A percentile compares a stretch with the other conserved stretches of the same genome.
phyloP scores from a whole-genome alignment of 2,888 invertebrate genomes.

The Drosophila nr. perissopoda region DNA sequence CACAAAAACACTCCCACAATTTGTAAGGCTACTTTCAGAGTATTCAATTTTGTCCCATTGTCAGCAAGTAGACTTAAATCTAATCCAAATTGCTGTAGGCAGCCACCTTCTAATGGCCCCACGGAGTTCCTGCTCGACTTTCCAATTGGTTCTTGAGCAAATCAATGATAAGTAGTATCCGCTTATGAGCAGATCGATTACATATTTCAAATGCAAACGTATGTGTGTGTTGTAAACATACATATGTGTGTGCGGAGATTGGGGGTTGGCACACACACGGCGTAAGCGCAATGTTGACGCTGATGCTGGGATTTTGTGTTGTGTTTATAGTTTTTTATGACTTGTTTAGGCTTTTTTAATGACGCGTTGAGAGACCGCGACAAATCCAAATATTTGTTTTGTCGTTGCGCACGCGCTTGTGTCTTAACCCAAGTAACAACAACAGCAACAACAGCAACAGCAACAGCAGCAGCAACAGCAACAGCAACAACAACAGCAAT shows the following conservation, averaged over 20 bases:
- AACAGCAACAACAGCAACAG: constrained; percentile 20
- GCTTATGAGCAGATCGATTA: constrained; percentile 28
- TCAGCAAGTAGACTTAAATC: neutral
- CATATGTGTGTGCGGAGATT: constrained; percentile 6
- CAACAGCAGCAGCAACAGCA: constrained; percentile 19
- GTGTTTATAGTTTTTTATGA: constrained; percentile 35
- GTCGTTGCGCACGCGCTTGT: constrained; percentile 69
- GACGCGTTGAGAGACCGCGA: constrained; percentile 59
- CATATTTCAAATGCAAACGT: constrained; percentile 12
- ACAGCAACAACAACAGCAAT: constrained; percentile 45
- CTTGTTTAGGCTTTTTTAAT: constrained; percentile 72
- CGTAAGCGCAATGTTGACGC: constrained; percentile 51
- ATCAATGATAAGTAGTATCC: constrained; percentile 23
- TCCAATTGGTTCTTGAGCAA: constrained; percentile 28
- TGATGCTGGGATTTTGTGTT: constrained; percentile 29
- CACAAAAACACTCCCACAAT: neutral
- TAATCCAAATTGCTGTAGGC: constrained; percentile 10
- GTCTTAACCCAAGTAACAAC: constrained; percentile 62
- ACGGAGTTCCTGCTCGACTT: constrained; percentile 38
- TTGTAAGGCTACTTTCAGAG: constrained; percentile 1
- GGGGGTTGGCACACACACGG: constrained; percentile 31
- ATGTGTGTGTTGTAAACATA: neutral
- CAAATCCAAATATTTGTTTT: constrained; percentile 64
- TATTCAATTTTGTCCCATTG: neutral
- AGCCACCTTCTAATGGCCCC: constrained; percentile 26